These are phyloP conservation scores for Scophthalmus maximus DNA, from an alignment of 2,113 vertebrate species.

Conservation along the genomic window DNA sequence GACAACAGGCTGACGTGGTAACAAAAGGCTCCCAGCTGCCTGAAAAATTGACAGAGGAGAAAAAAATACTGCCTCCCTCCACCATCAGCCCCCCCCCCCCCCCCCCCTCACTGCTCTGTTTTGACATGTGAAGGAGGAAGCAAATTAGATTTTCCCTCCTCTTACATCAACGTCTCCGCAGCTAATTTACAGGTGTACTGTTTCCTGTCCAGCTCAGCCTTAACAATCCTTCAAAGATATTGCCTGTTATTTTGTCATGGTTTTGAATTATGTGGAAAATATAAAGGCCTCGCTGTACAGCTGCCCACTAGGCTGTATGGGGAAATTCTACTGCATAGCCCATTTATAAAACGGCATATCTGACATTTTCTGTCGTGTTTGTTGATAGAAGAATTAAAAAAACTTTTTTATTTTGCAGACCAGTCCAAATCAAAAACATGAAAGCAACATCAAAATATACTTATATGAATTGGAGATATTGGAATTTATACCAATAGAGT, in stretches of 20 bases:
- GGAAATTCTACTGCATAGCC: not conserved
- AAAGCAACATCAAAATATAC: no score
- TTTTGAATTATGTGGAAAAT: not conserved
- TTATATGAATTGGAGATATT: no score
- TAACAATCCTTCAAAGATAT: constrained; percentile 8
- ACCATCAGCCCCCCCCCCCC: not conserved
- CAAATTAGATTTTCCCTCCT: constrained; percentile 46
- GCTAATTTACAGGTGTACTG: constrained; percentile 49
- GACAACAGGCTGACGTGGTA: constrained; percentile 41
- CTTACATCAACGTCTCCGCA: not conserved
- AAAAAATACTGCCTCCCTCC: constrained; percentile 18
- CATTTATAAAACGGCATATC: not conserved
- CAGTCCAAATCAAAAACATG: no score
- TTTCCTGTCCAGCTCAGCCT: constrained; percentile 29
- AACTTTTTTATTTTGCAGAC: no score
- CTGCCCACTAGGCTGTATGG: no score
- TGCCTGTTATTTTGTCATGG: constrained; percentile 22
- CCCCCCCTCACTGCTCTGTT: constrained; percentile 23
- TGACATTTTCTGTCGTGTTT: not conserved
- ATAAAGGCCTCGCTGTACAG: not conserved
- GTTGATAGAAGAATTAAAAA: not conserved
- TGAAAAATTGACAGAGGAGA: constrained; percentile 51
- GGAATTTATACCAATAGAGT: no score
- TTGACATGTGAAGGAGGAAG: constrained; percentile 56
- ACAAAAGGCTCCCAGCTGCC: constrained; percentile 50